Evolutionary conservation across 2,797 vertebrate species (phyloP).

Genomic region (Gymnothorax reevesii): DNA sequence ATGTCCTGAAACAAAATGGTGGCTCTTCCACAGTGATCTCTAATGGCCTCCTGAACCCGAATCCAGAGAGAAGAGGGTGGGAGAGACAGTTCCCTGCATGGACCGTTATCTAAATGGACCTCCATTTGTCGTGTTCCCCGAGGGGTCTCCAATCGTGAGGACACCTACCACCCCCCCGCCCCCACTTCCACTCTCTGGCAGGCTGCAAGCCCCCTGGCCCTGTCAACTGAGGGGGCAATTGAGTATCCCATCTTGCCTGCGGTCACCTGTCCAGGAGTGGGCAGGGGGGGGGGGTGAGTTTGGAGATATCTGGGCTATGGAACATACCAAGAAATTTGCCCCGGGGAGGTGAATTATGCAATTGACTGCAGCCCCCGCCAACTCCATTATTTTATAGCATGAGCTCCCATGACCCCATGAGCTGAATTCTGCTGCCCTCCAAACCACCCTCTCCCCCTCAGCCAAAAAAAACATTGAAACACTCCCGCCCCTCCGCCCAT

Average conservation of each 20-base stretch:
- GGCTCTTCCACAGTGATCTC: background rate
- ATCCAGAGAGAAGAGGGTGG: conserved; percentile 38
- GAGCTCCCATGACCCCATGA: conserved; percentile 57
- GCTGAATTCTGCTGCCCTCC: background rate
- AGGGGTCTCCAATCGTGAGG: conserved; percentile 41
- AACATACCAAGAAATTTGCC: conserved; percentile 21
- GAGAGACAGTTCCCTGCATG: conserved; percentile 42
- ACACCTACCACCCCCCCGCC: background rate
- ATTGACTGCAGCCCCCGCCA: background rate
- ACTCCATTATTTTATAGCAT: conserved; percentile 60
- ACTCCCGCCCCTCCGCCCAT: background rate
- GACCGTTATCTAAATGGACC: conserved; percentile 38
- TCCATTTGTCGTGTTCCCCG: background rate
- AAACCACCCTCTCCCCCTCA: background rate
- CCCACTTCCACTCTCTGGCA: background rate
- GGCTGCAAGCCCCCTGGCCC: conserved; percentile 39
- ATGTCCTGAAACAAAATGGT: background rate
- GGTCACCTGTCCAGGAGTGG: conserved; percentile 30
- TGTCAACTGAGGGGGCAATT: conserved; percentile 15
- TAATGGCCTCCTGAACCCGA: background rate
- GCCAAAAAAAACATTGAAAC: conserved; percentile 9
- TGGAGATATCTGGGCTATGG: conserved; percentile 42
- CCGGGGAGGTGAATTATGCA: background rate
- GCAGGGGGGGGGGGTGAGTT: conserved; percentile 21
- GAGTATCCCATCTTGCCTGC: conserved; percentile 12